phyloP scores from a whole-genome alignment of 2,113 vertebrate genomes.

The Thermophis baileyi region DNA sequence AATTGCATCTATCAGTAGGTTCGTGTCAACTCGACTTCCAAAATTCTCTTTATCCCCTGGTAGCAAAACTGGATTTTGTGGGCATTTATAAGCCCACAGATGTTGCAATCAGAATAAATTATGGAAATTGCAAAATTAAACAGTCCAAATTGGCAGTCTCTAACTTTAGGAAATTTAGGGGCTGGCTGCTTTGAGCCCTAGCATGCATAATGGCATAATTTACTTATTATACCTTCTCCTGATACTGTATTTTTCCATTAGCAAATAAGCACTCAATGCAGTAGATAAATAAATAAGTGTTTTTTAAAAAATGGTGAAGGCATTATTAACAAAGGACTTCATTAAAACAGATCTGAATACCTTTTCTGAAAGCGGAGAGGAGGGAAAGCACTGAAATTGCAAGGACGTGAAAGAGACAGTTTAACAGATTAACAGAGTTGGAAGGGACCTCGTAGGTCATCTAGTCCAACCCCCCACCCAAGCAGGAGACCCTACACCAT shows the following conservation, averaged over 20 bases:
- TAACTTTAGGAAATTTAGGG: not conserved
- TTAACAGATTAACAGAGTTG: no score
- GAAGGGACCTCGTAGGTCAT: no score
- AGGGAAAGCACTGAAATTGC: not conserved
- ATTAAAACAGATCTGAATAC: not conserved
- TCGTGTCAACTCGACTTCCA: not conserved
- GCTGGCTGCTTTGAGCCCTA: not conserved
- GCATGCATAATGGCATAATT: not conserved
- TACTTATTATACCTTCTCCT: not conserved
- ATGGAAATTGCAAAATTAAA: constrained; percentile 1
- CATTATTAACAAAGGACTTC: not conserved
- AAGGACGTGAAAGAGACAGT: not conserved
- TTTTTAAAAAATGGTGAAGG: not conserved
- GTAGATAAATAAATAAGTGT: not conserved
- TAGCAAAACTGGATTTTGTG: not conserved
- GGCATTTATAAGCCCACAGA: not conserved
- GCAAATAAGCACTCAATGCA: not conserved
- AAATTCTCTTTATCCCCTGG: not conserved
- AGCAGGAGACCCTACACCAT: no score
- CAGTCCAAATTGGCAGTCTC: constrained; percentile 1
- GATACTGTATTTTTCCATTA: not conserved
- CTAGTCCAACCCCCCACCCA: no score
- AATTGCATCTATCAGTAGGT: constrained; percentile 20
- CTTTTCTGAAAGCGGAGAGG: not conserved
- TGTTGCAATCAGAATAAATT: not conserved